Evolutionary conservation across 2,888 invertebrate genomes (phyloP).

Genomic region (Aphidoletes aphidimyza): DNA sequence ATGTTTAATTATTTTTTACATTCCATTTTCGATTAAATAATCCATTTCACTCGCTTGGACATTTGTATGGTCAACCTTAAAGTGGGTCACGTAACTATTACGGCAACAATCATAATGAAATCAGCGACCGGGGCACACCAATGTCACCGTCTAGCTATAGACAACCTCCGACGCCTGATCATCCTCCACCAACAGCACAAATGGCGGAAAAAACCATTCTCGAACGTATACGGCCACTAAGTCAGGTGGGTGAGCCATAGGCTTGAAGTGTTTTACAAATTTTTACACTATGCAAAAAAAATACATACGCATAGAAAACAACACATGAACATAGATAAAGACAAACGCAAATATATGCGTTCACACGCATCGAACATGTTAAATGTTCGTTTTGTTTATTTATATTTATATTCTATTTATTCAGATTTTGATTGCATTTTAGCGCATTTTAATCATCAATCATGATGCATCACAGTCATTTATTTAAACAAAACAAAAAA

Average conservation of each 20-base stretch:
- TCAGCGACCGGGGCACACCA: slow-evolving; percentile 68
- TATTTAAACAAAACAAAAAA: too few relatives aligned
- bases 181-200: slow-evolving; percentile 90
- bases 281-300: neutral
- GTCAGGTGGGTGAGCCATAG: slow-evolving; percentile 79
- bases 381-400: neutral
- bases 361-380: neutral
- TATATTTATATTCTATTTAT: slow-evolving; percentile 6
- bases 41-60: neutral
- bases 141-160: slow-evolving; percentile 89
- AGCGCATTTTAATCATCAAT: neutral
- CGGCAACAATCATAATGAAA: slow-evolving; percentile 17
- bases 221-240: slow-evolving; percentile 87
- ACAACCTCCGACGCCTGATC: slow-evolving; percentile 93
- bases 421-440: neutral
- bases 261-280: neutral
- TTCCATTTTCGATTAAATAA: neutral
- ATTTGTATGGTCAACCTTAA: neutral
- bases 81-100: slow-evolving; percentile 34
- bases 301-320: neutral
- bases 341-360: neutral
- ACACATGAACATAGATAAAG: neutral
- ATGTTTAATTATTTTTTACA: too few relatives aligned
- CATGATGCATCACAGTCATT: neutral
- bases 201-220: slow-evolving; percentile 91